A percentile compares a stretch with the other conserved stretches of the same genome.
phyloP scores from a whole-genome alignment of 2,113 vertebrate species.

The Salvelinus alpinus region DNA sequence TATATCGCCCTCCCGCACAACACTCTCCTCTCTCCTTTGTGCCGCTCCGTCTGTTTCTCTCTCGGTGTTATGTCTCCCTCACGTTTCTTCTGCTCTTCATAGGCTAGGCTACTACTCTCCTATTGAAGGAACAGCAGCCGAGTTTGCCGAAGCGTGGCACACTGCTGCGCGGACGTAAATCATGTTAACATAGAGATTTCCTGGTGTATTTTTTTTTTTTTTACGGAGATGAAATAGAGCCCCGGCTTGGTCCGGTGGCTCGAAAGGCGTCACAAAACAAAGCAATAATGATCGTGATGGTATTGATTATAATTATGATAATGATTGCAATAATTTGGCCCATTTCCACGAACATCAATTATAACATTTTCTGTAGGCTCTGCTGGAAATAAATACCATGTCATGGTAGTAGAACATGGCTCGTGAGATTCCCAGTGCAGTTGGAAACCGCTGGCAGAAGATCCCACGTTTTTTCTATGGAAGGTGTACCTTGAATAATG shows the following conservation, averaged over 20 bases:
- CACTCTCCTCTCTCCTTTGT: slow-evolving; percentile 52
- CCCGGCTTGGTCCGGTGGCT: background rate
- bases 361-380: background rate
- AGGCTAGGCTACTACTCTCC: slow-evolving; percentile 18
- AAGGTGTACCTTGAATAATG: no score
- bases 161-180: slow-evolving; percentile 43
- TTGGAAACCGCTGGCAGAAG: no score
- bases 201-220: slow-evolving; percentile 27
- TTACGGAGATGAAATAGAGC: slow-evolving; percentile 19
- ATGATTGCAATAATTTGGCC: background rate
- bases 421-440: no score
- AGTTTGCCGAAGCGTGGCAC: slow-evolving; percentile 43
- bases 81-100: slow-evolving; percentile 46
- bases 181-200: slow-evolving; percentile 55
- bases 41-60: slow-evolving; percentile 25
- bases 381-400: no score
- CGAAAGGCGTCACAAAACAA: background rate
- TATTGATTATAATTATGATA: background rate
- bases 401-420: no score
- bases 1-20: slow-evolving; percentile 24
- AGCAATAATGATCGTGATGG: background rate
- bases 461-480: no score
- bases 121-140: slow-evolving; percentile 13
- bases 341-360: background rate
- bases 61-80: slow-evolving; percentile 18